phyloP scores from a whole-genome alignment of 2,113 vertebrate species.

The Verasper variegatus region DNA sequence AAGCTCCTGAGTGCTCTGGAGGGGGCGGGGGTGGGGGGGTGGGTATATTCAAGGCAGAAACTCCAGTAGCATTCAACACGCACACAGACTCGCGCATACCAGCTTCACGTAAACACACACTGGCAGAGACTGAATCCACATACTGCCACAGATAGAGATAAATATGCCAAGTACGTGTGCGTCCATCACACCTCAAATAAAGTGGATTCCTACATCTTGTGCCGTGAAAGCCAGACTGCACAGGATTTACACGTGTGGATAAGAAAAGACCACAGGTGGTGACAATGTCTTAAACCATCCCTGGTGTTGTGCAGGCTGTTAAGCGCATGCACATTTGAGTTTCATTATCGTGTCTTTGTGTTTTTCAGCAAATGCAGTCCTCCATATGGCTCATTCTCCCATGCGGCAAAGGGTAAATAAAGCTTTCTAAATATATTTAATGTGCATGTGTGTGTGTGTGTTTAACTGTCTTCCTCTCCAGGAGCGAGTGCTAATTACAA shows the following conservation, averaged over 20 bases:
- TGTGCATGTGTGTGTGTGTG: background rate
- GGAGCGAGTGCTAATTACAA: slow-evolving; percentile 33
- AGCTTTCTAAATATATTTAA: background rate
- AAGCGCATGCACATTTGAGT: slow-evolving; percentile 14
- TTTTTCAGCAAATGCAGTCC: background rate
- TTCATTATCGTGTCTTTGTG: slow-evolving; percentile 22
- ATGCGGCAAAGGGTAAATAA: slow-evolving; percentile 42
- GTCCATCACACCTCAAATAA: slow-evolving; percentile 45
- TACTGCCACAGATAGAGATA: slow-evolving; percentile 6
- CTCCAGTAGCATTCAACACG: slow-evolving; percentile 1
- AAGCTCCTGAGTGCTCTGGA: slow-evolving; percentile 40
- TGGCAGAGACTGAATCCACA: no score
- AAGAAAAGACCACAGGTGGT: slow-evolving; percentile 16
- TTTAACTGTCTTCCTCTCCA: background rate
- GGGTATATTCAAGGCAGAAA: slow-evolving; percentile 45
- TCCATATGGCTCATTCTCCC: slow-evolving; percentile 31
- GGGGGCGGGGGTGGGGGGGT: background rate
- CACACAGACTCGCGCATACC: slow-evolving; percentile 3
- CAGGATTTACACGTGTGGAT: slow-evolving; percentile 14
- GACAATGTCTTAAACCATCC: slow-evolving; percentile 2
- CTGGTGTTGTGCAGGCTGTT: slow-evolving; percentile 18
- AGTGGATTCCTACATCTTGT: background rate
- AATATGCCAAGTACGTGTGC: slow-evolving; percentile 26
- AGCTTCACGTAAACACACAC: background rate
- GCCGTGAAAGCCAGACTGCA: background rate